Evolutionary conservation across 2,797 vertebrate genomes (phyloP), one percentile per base, ranked within the genome.

Genomic region (Calcarius lapponicus): DNA sequence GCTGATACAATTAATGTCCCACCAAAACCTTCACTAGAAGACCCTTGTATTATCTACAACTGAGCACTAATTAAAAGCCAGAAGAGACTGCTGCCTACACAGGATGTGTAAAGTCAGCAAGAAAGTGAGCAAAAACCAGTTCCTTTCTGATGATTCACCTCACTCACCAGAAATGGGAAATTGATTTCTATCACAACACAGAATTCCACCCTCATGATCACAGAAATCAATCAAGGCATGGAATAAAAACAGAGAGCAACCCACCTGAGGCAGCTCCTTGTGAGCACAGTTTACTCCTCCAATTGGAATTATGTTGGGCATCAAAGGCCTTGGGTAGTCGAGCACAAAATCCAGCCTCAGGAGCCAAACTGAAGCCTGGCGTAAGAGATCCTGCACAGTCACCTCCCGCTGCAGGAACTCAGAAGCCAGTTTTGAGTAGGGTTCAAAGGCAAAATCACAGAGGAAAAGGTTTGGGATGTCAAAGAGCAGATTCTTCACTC

Each of bases 231-330:
- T 7, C 10, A 29, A 1, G 21, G 17, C 14, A 25, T n/a, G n/a
- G n/a, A n/a, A n/a, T 5, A n/a, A n/a, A 65, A 54, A 2, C 5
- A 17, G 14, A 86, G 6, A 18, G 12, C 15, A 25, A 98, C 98
- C 96, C 57, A 99, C 98, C 95, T 97, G 92, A 47, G 98, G 31
- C 3, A 99, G 94, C 36, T 97, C 96, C 92, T 96, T 98, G 58
- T 97, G 57, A 17, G 79, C 88, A 95, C 98, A 99, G 95, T 98
- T 98, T 47, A 99, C 97, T 61, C 98, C 99, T 18, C 98, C 98
- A 24, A 98, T 97, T 9, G 96, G 76, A 43, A 98, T 51, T 45
- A 98, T 93, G 61, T 99, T 99, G 22, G 98, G 98, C 98, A 99
- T 99, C 69, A 99, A 25, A 0, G 98, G 98, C 4, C 96, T 98